phyloP scores from a whole-genome alignment of 2,113 vertebrate species.

The Cyanistes caeruleus region DNA sequence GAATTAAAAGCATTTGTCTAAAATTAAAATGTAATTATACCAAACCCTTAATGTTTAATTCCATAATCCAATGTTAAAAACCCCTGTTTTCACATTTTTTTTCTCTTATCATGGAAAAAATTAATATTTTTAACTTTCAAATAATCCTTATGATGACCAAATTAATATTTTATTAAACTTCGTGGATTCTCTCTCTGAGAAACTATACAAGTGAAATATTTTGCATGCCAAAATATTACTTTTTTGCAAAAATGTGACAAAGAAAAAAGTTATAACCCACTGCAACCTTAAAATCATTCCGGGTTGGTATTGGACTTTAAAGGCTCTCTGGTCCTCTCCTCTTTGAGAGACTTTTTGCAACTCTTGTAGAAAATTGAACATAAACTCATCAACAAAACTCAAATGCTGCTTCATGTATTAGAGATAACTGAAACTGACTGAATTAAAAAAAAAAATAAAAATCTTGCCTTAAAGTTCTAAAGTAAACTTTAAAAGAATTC shows the following conservation, averaged over 20 bases:
- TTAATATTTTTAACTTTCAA: neutral
- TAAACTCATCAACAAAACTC: neutral
- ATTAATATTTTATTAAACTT: neutral
- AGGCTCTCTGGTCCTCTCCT: neutral
- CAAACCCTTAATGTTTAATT: neutral
- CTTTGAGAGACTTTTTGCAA: neutral
- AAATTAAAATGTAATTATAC: neutral
- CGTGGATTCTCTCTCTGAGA: neutral
- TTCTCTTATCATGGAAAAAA: neutral
- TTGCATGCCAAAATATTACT: neutral
- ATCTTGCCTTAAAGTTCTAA: constrained; percentile 39
- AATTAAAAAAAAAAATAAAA: neutral
- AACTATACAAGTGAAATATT: neutral
- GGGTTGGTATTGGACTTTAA: neutral
- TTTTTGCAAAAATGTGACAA: neutral
- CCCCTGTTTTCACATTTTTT: neutral
- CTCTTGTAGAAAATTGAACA: neutral
- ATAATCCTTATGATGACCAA: neutral
- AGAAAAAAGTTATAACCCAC: neutral
- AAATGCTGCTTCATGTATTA: constrained; percentile 39
- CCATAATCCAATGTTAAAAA: neutral
- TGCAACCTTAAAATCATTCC: neutral
- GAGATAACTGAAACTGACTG: neutral
- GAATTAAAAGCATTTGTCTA: neutral
- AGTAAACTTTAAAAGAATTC: constrained; percentile 19